phyloP scores from a whole-genome alignment of 2,888 invertebrate genomes.

The Hipparchia semele region DNA sequence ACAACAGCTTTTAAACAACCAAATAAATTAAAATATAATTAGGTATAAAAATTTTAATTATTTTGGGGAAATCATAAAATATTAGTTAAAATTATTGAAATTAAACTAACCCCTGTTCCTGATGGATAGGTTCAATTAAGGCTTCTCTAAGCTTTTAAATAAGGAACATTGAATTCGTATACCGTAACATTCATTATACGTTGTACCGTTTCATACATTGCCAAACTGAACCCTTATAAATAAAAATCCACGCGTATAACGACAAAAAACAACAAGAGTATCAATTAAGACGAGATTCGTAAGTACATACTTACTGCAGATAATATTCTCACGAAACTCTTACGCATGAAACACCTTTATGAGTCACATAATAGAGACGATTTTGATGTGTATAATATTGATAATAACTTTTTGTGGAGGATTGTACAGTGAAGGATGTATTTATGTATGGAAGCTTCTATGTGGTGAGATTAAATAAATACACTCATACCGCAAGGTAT shows the following conservation, averaged over 20 bases:
- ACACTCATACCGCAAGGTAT: constrained; percentile 13
- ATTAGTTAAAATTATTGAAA: too few species aligned
- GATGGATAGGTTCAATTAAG: too few species aligned
- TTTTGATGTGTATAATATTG: not conserved
- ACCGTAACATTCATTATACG: not conserved
- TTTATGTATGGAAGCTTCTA: constrained; percentile 5
- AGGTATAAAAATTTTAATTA: too few species aligned
- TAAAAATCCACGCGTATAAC: constrained; percentile 15
- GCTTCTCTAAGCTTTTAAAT: too few species aligned
- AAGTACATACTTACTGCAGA: not conserved
- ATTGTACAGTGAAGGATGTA: constrained; percentile 23
- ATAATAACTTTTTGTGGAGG: not conserved
- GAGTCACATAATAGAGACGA: not conserved
- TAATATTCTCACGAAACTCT: not conserved
- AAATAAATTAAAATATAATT: too few species aligned
- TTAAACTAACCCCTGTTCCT: too few species aligned
- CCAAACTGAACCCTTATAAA: constrained; percentile 11
- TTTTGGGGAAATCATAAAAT: too few species aligned
- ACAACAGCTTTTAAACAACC: too few species aligned
- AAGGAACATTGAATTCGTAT: too few species aligned
- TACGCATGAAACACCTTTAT: not conserved
- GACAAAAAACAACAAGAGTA: constrained; percentile 26
- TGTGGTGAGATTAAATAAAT: constrained; percentile 23
- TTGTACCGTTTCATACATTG: not conserved
- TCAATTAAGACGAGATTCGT: constrained; percentile 27